A percentile compares a stretch with the other conserved stretches of the same genome.
Conservation (phyloP, 2,797 vertebrate genomes). For the Limnodromus scolopaceus region DNA sequence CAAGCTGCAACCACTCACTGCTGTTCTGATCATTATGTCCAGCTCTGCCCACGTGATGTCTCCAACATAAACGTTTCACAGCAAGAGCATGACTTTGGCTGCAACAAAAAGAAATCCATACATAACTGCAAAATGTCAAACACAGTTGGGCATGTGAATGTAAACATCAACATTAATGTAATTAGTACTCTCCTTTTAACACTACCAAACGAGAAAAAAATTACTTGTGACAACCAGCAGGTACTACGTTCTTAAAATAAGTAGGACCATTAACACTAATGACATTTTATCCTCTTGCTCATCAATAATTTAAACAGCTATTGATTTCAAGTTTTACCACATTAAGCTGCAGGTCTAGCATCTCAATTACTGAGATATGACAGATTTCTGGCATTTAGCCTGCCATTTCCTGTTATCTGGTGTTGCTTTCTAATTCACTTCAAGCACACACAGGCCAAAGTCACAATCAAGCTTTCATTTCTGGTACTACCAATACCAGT, state of each 20-base stretch:
- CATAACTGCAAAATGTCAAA: conserved; percentile 60
- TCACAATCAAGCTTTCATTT: not conserved
- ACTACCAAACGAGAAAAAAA: conserved; percentile 46
- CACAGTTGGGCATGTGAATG: conserved; percentile 36
- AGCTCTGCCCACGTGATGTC: conserved; percentile 79
- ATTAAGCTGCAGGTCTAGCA: conserved; percentile 43
- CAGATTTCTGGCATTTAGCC: conserved; percentile 24
- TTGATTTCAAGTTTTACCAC: conserved; percentile 60
- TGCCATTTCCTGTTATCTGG: not conserved
- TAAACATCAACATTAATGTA: conserved; percentile 52
- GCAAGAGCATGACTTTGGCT: conserved; percentile 92
- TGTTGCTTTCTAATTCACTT: not conserved
- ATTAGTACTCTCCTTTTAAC: conserved; percentile 54
- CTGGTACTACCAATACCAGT: not conserved
- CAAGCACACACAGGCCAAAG: not conserved
- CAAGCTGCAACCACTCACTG: conserved; percentile 88
- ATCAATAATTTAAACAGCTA: conserved; percentile 71
- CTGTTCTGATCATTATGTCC: conserved; percentile 71
- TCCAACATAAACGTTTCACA: conserved; percentile 92
- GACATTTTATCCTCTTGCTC: conserved; percentile 66
- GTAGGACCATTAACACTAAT: conserved; percentile 52
- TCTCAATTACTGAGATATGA: conserved; percentile 43
- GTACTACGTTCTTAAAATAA: conserved; percentile 63
- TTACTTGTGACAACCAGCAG: conserved; percentile 56
- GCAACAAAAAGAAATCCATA: conserved; percentile 62